These are phyloP conservation scores for Neopipo cinnamomea DNA, from an alignment of 2,113 vertebrate species.

Conservation along the genomic window DNA sequence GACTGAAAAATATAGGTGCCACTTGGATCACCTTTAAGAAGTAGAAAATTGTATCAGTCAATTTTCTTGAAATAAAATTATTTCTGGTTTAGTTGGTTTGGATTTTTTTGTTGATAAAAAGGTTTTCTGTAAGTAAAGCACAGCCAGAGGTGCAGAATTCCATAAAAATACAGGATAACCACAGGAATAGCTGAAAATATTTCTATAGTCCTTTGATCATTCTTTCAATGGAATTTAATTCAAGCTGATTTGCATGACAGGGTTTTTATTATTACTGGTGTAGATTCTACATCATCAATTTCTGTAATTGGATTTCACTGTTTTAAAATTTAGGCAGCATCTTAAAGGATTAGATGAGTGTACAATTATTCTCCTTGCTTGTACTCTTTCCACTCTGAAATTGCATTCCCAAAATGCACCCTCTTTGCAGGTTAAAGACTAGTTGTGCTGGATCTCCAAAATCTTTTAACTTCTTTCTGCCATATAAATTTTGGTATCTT, in stretches of 20 bases:
- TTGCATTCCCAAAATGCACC: background rate
- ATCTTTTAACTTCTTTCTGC: background rate
- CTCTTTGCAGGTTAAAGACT: background rate
- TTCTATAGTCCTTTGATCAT: background rate
- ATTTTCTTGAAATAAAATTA: constrained; percentile 8
- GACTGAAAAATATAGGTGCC: background rate
- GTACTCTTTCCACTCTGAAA: constrained; percentile 3
- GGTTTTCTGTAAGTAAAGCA: background rate
- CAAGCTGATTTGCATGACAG: background rate
- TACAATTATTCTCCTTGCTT: background rate
- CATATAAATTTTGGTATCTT: background rate
- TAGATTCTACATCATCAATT: background rate
- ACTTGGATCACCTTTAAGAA: constrained; percentile 16
- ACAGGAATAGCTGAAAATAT: background rate
- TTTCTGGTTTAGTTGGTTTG: background rate
- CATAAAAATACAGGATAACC: background rate
- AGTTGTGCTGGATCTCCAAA: background rate
- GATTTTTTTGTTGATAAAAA: background rate
- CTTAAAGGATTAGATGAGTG: background rate
- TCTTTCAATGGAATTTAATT: background rate
- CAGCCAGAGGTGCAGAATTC: background rate
- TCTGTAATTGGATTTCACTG: background rate
- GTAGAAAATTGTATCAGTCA: background rate
- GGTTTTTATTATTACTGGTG: background rate
- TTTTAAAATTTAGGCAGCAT: background rate